phyloP scores from a whole-genome alignment of 2,113 vertebrate species.

The Chaetorhynchus papuensis region DNA sequence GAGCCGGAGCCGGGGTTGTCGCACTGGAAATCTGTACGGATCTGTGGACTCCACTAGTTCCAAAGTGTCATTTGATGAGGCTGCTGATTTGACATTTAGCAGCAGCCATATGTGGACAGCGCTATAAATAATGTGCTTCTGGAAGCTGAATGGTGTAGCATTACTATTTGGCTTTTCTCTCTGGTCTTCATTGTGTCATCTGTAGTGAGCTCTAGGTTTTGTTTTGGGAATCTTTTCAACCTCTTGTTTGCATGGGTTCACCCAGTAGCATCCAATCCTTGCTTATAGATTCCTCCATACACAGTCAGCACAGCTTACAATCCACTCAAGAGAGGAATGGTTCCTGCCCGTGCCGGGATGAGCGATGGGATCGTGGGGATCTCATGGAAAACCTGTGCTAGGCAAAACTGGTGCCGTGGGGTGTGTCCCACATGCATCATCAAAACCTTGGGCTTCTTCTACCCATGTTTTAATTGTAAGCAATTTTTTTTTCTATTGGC shows the following conservation, averaged over 20 bases:
- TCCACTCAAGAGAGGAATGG: slow-evolving; percentile 75
- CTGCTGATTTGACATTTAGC: slow-evolving; percentile 79
- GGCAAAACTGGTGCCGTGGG: background rate
- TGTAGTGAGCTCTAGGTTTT: slow-evolving; percentile 94
- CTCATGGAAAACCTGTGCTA: background rate
- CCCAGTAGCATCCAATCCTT: slow-evolving; percentile 83
- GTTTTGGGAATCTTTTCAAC: slow-evolving; percentile 83
- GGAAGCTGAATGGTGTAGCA: slow-evolving; percentile 83
- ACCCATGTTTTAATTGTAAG: background rate
- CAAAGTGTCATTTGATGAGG: slow-evolving; percentile 71
- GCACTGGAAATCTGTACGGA: slow-evolving; percentile 67
- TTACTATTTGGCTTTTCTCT: slow-evolving; percentile 86
- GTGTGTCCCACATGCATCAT: background rate
- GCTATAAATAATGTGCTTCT: slow-evolving; percentile 74
- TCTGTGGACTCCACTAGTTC: slow-evolving; percentile 81
- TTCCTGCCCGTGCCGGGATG: background rate
- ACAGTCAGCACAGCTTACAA: slow-evolving; percentile 88
- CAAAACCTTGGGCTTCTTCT: background rate
- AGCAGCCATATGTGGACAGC: slow-evolving; percentile 70
- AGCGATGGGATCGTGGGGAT: background rate
- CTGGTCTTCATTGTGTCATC: slow-evolving; percentile 92
- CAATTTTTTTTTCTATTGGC: background rate
- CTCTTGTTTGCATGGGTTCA: slow-evolving; percentile 95
- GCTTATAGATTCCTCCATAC: slow-evolving; percentile 82
- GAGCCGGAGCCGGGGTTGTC: slow-evolving; percentile 16